A percentile compares a stretch with the other conserved stretches of the same genome.
Evolutionary conservation across 2,797 vertebrate species (phyloP).

Genomic region (Halcyon badia): DNA sequence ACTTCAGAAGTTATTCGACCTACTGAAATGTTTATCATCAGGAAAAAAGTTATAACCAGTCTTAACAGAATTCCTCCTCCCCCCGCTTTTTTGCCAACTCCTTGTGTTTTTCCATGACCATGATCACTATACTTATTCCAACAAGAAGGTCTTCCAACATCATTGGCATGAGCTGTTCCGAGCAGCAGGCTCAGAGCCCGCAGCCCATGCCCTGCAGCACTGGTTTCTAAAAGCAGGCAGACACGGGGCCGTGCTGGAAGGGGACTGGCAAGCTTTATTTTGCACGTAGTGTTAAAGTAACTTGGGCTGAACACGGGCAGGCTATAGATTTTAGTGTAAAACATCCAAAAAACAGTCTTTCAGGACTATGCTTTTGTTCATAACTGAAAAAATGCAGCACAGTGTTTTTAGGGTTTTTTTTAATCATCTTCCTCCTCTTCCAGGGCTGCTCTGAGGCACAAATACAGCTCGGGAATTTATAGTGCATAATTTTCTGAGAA

Average conservation of each 20-base stretch:
- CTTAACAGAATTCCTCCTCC: neutral
- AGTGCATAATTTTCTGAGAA: neutral
- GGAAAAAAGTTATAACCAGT: neutral
- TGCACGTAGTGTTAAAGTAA: accelerated
- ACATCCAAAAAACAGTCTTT: neutral
- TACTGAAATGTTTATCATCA: neutral
- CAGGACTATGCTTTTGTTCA: neutral
- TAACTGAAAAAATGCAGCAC: neutral
- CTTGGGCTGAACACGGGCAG: neutral
- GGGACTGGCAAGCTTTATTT: neutral
- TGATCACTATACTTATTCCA: neutral
- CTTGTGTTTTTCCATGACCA: neutral
- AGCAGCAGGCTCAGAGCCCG: neutral
- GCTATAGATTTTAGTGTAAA: neutral
- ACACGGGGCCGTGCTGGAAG: neutral
- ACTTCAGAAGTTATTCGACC: neutral
- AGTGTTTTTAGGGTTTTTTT: too few relatives aligned
- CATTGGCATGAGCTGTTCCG: neutral
- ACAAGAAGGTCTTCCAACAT: neutral
- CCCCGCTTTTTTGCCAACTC: accelerated
- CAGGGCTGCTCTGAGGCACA: neutral
- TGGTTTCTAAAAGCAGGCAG: neutral
- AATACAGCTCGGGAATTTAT: neutral
- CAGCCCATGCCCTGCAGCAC: neutral
- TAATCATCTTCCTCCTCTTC: neutral